Percentiles rank a stretch among this genome's conserved stretches.
These are phyloP conservation scores for Oscheius sp. DNA, from an alignment of 2,888 invertebrate species.

Conservation along the genomic window DNA sequence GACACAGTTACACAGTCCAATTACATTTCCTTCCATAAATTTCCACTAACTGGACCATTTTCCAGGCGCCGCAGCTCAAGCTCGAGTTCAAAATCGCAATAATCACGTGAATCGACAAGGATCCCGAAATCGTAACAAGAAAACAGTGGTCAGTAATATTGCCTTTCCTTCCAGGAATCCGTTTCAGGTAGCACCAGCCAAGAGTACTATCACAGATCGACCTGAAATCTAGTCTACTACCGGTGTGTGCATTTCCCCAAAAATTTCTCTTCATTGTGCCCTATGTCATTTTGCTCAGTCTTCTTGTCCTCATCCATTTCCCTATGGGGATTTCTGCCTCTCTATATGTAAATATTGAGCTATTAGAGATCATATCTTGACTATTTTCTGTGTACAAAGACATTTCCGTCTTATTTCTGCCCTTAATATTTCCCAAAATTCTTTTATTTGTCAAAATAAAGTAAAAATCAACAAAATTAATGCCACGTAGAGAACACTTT, in stretches of 20 bases:
- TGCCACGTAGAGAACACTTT: no score
- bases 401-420: no score
- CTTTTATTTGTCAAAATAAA: no score
- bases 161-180: background rate
- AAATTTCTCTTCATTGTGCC: background rate
- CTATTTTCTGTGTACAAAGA: no score
- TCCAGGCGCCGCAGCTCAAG: slow-evolving; percentile 53
- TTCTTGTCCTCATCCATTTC: background rate
- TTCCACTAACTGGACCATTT: background rate
- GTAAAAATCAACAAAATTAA: no score
- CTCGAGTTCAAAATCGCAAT: slow-evolving; percentile 33
- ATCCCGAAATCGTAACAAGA: slow-evolving; percentile 45
- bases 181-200: slow-evolving; percentile 48
- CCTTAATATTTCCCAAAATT: no score
- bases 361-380: background rate
- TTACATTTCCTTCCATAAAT: no score
- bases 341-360: slow-evolving; percentile 4
- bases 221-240: slow-evolving; percentile 49
- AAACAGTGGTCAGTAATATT: slow-evolving; percentile 24
- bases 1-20: background rate
- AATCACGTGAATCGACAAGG: slow-evolving; percentile 32
- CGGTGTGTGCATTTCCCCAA: slow-evolving; percentile 17
- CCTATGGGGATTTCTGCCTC: background rate
- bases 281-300: slow-evolving; percentile 7
- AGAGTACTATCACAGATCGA: slow-evolving; percentile 56